Conservation (phyloP, 23 tunicate genomes). For the Halocynthia roretzi region DNA sequence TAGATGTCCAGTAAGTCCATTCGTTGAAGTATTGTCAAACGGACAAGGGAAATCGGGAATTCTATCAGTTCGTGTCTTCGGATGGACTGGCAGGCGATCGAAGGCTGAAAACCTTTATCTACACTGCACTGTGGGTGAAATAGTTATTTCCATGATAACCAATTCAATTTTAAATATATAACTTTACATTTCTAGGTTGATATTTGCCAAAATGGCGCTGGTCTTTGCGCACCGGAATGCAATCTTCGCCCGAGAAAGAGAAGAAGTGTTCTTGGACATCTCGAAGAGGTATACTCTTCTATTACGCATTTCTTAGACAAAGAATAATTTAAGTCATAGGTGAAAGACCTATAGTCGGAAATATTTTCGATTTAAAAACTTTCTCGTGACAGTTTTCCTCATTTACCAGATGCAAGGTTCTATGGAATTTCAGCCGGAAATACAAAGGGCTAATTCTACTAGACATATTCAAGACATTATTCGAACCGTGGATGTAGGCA, state of each 20-base stretch:
- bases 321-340: no score
- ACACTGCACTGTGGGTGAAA: slow-evolving; percentile 58
- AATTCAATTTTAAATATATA: not conserved
- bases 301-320: no score
- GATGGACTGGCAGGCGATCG: slow-evolving; percentile 45
- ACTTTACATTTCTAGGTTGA: slow-evolving; percentile 28
- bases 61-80: slow-evolving; percentile 56
- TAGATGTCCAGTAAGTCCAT: slow-evolving; percentile 61
- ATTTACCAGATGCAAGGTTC: not conserved
- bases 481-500: slow-evolving; percentile 7
- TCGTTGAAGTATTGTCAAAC: slow-evolving; percentile 53
- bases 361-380: no score
- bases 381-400: no score
- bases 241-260: slow-evolving; percentile 4
- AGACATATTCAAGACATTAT: slow-evolving; percentile 36
- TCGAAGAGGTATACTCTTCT: not conserved
- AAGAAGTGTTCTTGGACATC: not conserved
- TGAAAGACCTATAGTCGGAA: no score
- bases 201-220: slow-evolving; percentile 19
- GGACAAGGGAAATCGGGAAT: slow-evolving; percentile 56
- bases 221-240: slow-evolving; percentile 29
- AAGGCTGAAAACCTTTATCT: slow-evolving; percentile 34
- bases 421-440: not conserved
- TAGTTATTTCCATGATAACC: not conserved
- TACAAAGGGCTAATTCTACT: slow-evolving; percentile 3